Evolutionary conservation across 2,113 vertebrate species (phyloP).

Genomic region (Kryptolebias marmoratus): DNA sequence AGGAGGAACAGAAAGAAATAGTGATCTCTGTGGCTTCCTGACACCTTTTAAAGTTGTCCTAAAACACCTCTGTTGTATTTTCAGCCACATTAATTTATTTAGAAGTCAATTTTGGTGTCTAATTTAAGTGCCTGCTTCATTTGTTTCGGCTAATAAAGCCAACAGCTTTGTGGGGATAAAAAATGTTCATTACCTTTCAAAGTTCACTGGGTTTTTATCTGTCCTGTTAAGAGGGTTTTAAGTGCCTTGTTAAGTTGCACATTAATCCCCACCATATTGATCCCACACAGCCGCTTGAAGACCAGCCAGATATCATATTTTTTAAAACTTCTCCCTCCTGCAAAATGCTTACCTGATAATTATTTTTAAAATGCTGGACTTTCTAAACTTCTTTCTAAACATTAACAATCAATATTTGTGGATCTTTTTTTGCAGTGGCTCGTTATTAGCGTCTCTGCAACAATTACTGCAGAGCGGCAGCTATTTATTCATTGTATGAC

Average conservation of each 20-base stretch:
- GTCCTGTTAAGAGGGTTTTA: conserved; percentile 74
- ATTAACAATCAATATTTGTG: conserved; percentile 46
- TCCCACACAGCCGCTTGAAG: conserved; percentile 36
- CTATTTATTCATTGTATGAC: conserved; percentile 24
- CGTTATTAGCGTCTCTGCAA: conserved; percentile 48
- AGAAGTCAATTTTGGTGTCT: conserved; percentile 60
- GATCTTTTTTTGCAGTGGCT: conserved; percentile 47
- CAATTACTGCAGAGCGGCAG: conserved; percentile 37
- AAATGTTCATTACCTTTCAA: conserved; percentile 76
- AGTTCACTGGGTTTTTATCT: conserved; percentile 75
- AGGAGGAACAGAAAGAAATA: not conserved
- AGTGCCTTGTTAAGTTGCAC: conserved; percentile 75
- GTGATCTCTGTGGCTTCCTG: not conserved
- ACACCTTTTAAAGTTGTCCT: conserved; percentile 8
- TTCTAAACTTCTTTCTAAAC: conserved; percentile 29
- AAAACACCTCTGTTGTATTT: conserved; percentile 37
- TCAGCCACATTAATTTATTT: conserved; percentile 59
- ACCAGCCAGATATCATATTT: conserved; percentile 65
- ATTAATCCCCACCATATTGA: conserved; percentile 75
- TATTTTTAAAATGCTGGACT: conserved; percentile 61
- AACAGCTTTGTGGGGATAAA: conserved; percentile 55
- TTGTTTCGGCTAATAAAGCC: conserved; percentile 70
- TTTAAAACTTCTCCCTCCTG: conserved; percentile 46
- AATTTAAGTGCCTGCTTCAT: conserved; percentile 60
- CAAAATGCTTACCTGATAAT: conserved; percentile 64